Conservation (phyloP, 1,140 invertebrate species). For the Bilobella aurantiaca region DNA sequence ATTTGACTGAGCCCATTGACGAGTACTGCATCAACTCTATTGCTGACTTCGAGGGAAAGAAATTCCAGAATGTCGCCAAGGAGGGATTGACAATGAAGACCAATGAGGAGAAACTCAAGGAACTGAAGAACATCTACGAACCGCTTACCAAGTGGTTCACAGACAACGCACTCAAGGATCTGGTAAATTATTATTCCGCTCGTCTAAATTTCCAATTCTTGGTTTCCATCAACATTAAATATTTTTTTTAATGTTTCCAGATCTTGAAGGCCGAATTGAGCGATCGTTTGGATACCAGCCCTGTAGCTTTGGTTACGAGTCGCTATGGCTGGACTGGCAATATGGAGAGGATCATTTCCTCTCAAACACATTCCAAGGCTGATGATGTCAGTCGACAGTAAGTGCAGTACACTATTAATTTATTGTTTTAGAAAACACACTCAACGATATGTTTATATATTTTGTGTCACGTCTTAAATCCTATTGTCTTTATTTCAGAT, state of each 20-base stretch:
- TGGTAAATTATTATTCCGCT: too few relatives aligned
- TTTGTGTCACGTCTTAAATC: too few relatives aligned
- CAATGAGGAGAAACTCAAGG: slow-evolving; percentile 67
- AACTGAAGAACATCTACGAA: slow-evolving; percentile 70
- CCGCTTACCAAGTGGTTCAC: slow-evolving; percentile 84
- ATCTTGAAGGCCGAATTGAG: slow-evolving; percentile 54
- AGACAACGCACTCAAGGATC: slow-evolving; percentile 72
- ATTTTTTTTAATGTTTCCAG: slow-evolving; percentile 37
- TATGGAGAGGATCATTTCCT: slow-evolving; percentile 58
- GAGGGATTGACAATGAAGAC: slow-evolving; percentile 86
- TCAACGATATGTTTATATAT: too few relatives aligned
- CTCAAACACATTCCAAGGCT: slow-evolving; percentile 57
- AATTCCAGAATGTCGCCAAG: slow-evolving; percentile 99
- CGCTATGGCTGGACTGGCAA: slow-evolving; percentile 61
- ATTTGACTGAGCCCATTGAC: slow-evolving; percentile 91
- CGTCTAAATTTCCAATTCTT: too few relatives aligned
- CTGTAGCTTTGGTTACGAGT: slow-evolving; percentile 55
- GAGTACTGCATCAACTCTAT: slow-evolving; percentile 93
- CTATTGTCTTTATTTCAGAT: slow-evolving; percentile 43
- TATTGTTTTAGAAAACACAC: too few relatives aligned
- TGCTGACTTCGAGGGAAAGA: slow-evolving; percentile 98
- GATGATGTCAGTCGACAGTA: slow-evolving; percentile 51
- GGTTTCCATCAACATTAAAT: background rate
- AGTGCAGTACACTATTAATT: slow-evolving; percentile 14
- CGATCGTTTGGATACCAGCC: slow-evolving; percentile 51